Conservation (phyloP, 1,140 invertebrate genomes). For the Acromyrmex echinatior region DNA sequence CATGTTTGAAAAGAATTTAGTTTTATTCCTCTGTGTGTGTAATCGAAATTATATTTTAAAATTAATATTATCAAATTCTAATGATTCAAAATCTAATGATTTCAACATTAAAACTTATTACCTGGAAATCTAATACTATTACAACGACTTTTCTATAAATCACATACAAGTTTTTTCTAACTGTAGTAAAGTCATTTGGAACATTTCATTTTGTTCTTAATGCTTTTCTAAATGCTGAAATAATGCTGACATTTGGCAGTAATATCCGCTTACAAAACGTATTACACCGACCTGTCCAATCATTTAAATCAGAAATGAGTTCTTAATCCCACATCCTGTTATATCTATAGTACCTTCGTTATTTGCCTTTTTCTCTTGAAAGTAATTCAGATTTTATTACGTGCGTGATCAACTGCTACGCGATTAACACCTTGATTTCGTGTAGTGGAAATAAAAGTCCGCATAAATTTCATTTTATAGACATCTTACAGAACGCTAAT, state of each 20-base stretch:
- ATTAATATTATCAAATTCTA: too few relatives aligned
- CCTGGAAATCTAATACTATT: neutral
- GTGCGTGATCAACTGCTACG: slow-evolving; percentile 55
- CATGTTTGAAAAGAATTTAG: too few relatives aligned
- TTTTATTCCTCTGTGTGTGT: too few relatives aligned
- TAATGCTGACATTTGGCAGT: slow-evolving; percentile 58
- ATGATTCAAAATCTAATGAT: too few relatives aligned
- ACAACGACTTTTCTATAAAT: neutral
- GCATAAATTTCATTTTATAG: slow-evolving; percentile 22
- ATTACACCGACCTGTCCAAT: slow-evolving; percentile 28
- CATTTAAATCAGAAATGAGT: slow-evolving; percentile 75
- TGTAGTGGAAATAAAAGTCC: slow-evolving; percentile 43
- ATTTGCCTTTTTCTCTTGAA: slow-evolving; percentile 49
- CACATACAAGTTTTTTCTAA: neutral
- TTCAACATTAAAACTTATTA: too few relatives aligned
- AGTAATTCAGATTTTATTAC: slow-evolving; percentile 73
- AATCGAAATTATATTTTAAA: too few relatives aligned
- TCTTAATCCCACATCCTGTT: slow-evolving; percentile 60
- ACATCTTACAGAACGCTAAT: neutral
- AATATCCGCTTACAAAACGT: slow-evolving; percentile 51
- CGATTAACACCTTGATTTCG: slow-evolving; percentile 62
- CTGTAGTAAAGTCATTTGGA: neutral
- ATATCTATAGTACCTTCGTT: slow-evolving; percentile 51
- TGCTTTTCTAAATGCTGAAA: neutral
- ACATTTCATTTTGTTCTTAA: slow-evolving; percentile 30